Evolutionary conservation across 2,888 invertebrate species (phyloP), one percentile per base, ranked within the genome.

Genomic region (Apodemia duryi): DNA sequence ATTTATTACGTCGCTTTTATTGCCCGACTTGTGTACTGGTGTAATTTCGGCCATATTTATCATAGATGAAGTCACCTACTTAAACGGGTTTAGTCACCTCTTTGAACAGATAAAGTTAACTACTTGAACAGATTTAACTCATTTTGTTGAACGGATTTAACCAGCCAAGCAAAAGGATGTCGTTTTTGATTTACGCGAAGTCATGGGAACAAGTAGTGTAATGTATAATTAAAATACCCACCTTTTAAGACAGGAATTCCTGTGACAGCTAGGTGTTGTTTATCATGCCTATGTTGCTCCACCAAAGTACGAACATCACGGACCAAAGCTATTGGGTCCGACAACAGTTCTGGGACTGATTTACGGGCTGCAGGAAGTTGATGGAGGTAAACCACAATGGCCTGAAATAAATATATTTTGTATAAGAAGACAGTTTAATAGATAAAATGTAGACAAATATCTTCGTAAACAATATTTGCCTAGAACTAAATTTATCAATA

Each of bases 381-480:
- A 79, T 98, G 97, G 28, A 99, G 92, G 89, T 97, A 98, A 94
- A 97, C 95, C 29, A 98, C 97, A 73, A 99, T 97, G 64, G 97
- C 97, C 93, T 95, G 68, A 43, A 69, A 54, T n/a, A 4, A 60
- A 9, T 3, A 28, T 11, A 3, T 41, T 38, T 57, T 63, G 41
- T n/a, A 57, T 43, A 1, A 64, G 46, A 11, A 43, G 11, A 7
- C 43, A 11, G 11, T 43, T 41, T 5, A 38, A 41, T 41, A 3
- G 35, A 35, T 10, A 61, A 35, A 62, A 28, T 65, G 71, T 75
- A 35, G 3, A 32, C 32, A 32, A 32, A 32, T 2, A 35, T 35
- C 5, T 35, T 35, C 0, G 5, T 35, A 1, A 35, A 4, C 2
- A 35, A 35, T 32, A 32, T 35, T 35, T 35, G 4, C 35, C 35